A percentile compares a stretch with the other conserved stretches of the same genome.
These are phyloP conservation scores for Telmatochromis sp. DNA, from an alignment of 2,113 vertebrate genomes.

Conservation along the genomic window DNA sequence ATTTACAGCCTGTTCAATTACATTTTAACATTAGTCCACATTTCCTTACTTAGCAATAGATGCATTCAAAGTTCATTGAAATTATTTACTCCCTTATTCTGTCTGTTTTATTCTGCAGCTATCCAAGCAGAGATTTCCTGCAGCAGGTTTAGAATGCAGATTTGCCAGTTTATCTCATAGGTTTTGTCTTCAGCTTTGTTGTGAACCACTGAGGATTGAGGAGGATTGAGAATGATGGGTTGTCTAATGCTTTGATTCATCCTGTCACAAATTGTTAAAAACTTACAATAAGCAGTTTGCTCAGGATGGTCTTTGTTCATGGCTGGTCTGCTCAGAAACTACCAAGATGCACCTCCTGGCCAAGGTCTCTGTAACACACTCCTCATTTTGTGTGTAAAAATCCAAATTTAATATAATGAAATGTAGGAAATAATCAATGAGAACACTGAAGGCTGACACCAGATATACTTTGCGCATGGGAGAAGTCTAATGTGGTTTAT, in stretches of 20 bases:
- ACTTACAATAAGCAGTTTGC: constrained; percentile 43
- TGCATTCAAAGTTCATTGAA: constrained; percentile 19
- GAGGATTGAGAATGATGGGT: constrained; percentile 32
- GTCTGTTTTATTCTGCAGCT: constrained; percentile 15
- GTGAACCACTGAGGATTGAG: not conserved
- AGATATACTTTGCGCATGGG: constrained; percentile 51
- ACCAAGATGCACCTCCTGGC: constrained; percentile 28
- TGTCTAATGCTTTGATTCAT: constrained; percentile 26
- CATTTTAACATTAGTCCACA: not conserved
- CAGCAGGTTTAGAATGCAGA: constrained; percentile 29
- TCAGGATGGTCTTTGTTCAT: constrained; percentile 5
- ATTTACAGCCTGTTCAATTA: not conserved
- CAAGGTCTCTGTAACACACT: constrained; percentile 2
- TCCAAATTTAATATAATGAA: constrained; percentile 66
- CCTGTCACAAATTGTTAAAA: constrained; percentile 59
- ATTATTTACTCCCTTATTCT: constrained; percentile 23
- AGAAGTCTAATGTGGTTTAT: constrained; percentile 62
- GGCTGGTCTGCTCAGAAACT: constrained; percentile 20
- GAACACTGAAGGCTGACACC: constrained; percentile 53
- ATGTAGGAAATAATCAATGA: constrained; percentile 69
- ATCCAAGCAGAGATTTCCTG: constrained; percentile 11
- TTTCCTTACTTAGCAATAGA: constrained; percentile 9
- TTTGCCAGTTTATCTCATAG: constrained; percentile 36
- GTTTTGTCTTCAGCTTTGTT: constrained; percentile 37
- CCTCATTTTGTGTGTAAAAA: constrained; percentile 26